phyloP scores from a whole-genome alignment of 2,797 vertebrate species.

The Platalea minor region DNA sequence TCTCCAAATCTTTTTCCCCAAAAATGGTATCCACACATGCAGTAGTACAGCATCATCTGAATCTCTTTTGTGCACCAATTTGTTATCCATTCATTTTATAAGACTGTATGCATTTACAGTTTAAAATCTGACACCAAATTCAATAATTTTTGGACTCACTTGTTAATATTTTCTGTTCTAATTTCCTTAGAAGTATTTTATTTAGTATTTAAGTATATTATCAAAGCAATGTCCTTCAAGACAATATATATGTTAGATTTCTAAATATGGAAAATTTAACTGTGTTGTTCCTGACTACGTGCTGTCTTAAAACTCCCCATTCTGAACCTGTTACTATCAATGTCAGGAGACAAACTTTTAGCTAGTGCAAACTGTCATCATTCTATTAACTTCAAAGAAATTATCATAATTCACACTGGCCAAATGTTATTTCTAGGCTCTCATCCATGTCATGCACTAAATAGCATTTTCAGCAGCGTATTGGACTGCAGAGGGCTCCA shows the following conservation, averaged over 20 bases:
- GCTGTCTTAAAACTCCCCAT: neutral
- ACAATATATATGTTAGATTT: neutral
- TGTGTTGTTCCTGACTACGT: neutral
- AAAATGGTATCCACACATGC: neutral
- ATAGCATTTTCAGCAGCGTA: neutral
- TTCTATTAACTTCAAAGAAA: neutral
- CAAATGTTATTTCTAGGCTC: neutral
- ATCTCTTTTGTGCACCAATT: neutral
- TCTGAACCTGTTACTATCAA: neutral
- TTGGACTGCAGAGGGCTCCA: neutral
- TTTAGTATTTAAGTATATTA: neutral
- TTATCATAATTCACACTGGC: neutral
- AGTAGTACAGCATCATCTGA: neutral
- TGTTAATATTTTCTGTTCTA: neutral
- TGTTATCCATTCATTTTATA: neutral
- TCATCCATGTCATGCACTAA: neutral
- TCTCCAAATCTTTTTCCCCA: neutral
- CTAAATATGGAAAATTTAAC: neutral
- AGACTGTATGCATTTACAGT: neutral
- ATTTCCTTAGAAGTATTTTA: neutral
- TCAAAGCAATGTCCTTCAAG: neutral
- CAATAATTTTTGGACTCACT: neutral
- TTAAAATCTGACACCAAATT: neutral
- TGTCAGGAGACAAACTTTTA: neutral
- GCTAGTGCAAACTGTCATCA: neutral